Conservation (phyloP, 2,797 vertebrate species). For the Sciurus carolinensis region DNA sequence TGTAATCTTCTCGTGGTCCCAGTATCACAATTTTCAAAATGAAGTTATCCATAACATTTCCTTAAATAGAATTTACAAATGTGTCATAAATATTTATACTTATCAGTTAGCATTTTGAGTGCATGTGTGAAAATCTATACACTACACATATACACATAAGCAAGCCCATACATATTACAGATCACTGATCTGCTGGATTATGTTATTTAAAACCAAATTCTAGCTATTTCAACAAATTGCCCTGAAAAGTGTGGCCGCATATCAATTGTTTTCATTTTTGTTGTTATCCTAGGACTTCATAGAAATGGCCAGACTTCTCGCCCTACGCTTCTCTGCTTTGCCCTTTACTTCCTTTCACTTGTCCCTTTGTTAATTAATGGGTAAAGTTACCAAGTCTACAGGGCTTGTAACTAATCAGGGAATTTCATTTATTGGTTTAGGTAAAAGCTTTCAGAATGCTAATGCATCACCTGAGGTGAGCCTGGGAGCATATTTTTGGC, state of each 20-base stretch:
- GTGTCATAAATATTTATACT: slow-evolving; percentile 77
- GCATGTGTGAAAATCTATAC: slow-evolving; percentile 24
- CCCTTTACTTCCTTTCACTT: slow-evolving; percentile 78
- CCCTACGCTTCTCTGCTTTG: slow-evolving; percentile 44
- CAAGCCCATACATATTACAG: neutral
- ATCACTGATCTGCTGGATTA: slow-evolving; percentile 64
- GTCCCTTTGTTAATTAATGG: slow-evolving; percentile 86
- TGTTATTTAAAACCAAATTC: slow-evolving; percentile 78
- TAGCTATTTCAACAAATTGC: slow-evolving; percentile 73
- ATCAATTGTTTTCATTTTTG: slow-evolving; percentile 79
- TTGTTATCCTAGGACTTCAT: slow-evolving; percentile 70
- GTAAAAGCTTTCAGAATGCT: slow-evolving; percentile 83
- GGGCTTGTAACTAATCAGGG: slow-evolving; percentile 83
- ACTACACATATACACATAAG: neutral
- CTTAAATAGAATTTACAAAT: slow-evolving; percentile 75
- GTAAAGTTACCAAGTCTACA: slow-evolving; percentile 78
- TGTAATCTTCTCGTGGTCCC: slow-evolving; percentile 46
- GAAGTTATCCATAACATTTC: slow-evolving; percentile 64
- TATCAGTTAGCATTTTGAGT: slow-evolving; percentile 74
- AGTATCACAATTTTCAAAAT: slow-evolving; percentile 59
- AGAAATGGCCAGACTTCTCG: slow-evolving; percentile 38
- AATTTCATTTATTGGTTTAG: slow-evolving; percentile 83
- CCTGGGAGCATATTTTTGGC: slow-evolving; percentile 76
- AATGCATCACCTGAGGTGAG: slow-evolving; percentile 82
- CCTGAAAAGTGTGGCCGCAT: slow-evolving; percentile 57